phyloP scores from a whole-genome alignment of 2,113 vertebrate species.

The Chiloscyllium plagiosum region DNA sequence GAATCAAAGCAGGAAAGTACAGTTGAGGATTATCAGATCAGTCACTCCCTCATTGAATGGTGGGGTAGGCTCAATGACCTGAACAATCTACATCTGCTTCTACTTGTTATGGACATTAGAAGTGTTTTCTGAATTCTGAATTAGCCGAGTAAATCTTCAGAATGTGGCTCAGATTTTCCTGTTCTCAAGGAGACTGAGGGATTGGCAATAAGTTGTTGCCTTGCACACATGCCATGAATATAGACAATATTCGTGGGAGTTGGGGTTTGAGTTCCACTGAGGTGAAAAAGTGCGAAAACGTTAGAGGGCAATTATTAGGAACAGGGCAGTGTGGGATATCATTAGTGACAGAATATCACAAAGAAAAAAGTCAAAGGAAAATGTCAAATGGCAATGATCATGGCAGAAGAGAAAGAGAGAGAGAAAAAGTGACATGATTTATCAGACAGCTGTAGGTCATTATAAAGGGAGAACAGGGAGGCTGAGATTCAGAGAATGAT shows the following conservation, averaged over 20 bases:
- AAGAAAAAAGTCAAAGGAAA: neutral
- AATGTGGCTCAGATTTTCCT: neutral
- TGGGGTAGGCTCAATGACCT: too few species aligned
- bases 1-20: too few species aligned
- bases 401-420: neutral
- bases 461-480: neutral
- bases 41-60: too few species aligned
- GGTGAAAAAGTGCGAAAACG: neutral
- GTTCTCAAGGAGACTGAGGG: neutral
- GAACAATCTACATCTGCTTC: too few species aligned
- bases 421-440: slow-evolving; percentile 19
- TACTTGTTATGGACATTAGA: neutral
- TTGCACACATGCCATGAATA: neutral
- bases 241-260: too few species aligned
- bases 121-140: neutral
- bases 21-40: too few species aligned
- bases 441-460: slow-evolving; percentile 12
- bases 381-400: neutral
- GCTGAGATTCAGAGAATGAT: neutral
- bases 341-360: neutral
- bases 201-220: too few species aligned
- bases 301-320: neutral
- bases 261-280: neutral
- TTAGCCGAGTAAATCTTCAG: neutral
- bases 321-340: neutral